Evolutionary conservation across 1,140 invertebrate species (phyloP).

Genomic region (Magallana ariakensis): DNA sequence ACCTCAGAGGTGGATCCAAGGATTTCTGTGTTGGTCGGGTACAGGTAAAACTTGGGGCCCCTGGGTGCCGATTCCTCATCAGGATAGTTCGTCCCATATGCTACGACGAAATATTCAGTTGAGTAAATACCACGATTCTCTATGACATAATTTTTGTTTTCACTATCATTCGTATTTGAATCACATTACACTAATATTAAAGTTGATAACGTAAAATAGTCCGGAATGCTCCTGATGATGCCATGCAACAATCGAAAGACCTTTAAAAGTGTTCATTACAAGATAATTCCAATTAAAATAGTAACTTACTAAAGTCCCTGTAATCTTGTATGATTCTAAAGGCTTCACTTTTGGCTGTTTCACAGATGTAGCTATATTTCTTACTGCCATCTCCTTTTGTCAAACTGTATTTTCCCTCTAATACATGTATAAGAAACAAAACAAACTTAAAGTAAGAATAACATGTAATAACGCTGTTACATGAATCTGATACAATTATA

Average conservation of each 20-base stretch:
- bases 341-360: constrained; percentile 55
- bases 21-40: constrained; percentile 62
- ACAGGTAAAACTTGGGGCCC: constrained; percentile 61
- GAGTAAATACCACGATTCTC: too few relatives aligned
- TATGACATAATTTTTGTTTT: too few relatives aligned
- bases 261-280: too few relatives aligned
- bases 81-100: constrained; percentile 61
- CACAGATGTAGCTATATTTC: constrained; percentile 58
- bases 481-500: too few relatives aligned
- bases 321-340: constrained; percentile 57
- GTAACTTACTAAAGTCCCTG: constrained; percentile 60
- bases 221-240: too few relatives aligned
- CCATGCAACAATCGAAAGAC: too few relatives aligned
- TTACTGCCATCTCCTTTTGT: constrained; percentile 13
- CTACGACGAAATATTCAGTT: constrained; percentile 46
- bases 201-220: too few relatives aligned
- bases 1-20: constrained; percentile 40
- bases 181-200: too few relatives aligned
- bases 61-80: constrained; percentile 58
- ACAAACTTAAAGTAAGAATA: neutral
- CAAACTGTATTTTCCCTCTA: constrained; percentile 19
- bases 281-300: neutral
- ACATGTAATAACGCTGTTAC: too few relatives aligned
- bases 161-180: too few relatives aligned
- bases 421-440: neutral